phyloP scores from a whole-genome alignment of 2,113 vertebrate genomes.

The Xenopus laevis region DNA sequence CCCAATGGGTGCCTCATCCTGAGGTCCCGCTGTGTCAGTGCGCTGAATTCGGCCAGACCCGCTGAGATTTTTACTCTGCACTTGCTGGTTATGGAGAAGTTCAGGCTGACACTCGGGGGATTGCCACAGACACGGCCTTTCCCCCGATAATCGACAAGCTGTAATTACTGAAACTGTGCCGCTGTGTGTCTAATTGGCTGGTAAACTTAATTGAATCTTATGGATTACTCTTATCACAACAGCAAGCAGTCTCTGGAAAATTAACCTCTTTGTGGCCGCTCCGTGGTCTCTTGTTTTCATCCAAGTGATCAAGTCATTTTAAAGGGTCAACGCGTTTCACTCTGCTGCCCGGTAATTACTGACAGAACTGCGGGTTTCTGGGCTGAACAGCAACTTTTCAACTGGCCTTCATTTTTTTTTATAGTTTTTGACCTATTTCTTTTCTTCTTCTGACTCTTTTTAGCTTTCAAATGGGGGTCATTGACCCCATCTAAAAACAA shows the following conservation, averaged over 20 bases:
- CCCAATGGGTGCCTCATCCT: too few relatives aligned
- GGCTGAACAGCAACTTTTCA: too few relatives aligned
- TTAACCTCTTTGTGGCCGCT: conserved; percentile 17
- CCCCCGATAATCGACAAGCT: conserved; percentile 16
- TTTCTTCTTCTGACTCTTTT: too few relatives aligned
- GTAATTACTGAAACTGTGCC: conserved; percentile 30
- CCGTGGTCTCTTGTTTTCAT: too few relatives aligned
- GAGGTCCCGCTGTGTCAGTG: neutral
- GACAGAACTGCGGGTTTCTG: too few relatives aligned
- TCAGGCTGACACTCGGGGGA: conserved; percentile 9
- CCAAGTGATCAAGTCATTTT: too few relatives aligned
- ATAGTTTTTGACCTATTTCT: too few relatives aligned
- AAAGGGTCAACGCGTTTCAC: too few relatives aligned
- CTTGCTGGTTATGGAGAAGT: neutral
- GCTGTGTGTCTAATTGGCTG: conserved; percentile 40
- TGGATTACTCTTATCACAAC: conserved; percentile 38
- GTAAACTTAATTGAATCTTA: conserved; percentile 43
- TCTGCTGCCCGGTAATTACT: too few relatives aligned
- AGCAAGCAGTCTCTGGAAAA: conserved; percentile 10
- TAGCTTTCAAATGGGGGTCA: too few relatives aligned
- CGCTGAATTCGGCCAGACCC: neutral
- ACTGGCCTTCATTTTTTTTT: too few relatives aligned
- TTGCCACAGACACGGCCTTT: conserved; percentile 11
- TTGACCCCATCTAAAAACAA: too few relatives aligned
- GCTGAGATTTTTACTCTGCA: neutral